Evolutionary conservation across 2,113 vertebrate genomes (phyloP), one percentile per base, ranked within the genome.

Genomic region (Ctenodactylus gundi): DNA sequence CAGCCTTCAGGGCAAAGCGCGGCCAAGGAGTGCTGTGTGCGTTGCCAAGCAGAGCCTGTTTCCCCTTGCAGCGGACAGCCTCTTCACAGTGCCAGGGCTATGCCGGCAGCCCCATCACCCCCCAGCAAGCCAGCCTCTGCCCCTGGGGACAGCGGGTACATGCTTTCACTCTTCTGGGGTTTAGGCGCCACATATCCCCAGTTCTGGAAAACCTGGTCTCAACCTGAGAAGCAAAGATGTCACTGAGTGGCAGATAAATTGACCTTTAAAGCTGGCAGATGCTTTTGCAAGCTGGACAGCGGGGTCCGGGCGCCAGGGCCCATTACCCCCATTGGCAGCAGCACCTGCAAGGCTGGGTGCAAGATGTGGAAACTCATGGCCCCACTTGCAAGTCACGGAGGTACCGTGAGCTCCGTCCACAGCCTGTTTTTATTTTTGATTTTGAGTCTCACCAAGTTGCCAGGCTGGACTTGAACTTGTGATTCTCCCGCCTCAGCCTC

Each of bases 1-100:
- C 6, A 14, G 76, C 53, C 76, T 27, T 53, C 41, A 77, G 65
- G 55, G 13, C 60, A 51, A n/a, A 67, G 41, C 6, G 2, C 41
- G 0, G 31, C 17, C 20, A n/a, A 25, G 4, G 57, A 31, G 1
- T 0, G 3, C 7, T 1, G 7, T 7, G 0, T 29, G 27, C 18
- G 11, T 62, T 29, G 1, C 27, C 20, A 39, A 57, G 17, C 64
- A 18, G 51, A 83, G 23, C 39, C 62, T 41, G 1, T 0, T 6
- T 49, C 31, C 49, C 65, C 11, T 0, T 55, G 51, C 58, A n/a
- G 70, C 85, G 6, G 0, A 4, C 7, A 29, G 65, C 6, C 14
- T 41, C 1, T 0, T 53, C 20, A 6, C 76, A 34, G 9, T 2
- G 7, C 34, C 41, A 51, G n/a, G 41, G 23, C 73, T 70, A 21